Base-by-base conservation (phyloP, 2,113 vertebrate genomes). In the Paralichthys olivaceus region DNA sequence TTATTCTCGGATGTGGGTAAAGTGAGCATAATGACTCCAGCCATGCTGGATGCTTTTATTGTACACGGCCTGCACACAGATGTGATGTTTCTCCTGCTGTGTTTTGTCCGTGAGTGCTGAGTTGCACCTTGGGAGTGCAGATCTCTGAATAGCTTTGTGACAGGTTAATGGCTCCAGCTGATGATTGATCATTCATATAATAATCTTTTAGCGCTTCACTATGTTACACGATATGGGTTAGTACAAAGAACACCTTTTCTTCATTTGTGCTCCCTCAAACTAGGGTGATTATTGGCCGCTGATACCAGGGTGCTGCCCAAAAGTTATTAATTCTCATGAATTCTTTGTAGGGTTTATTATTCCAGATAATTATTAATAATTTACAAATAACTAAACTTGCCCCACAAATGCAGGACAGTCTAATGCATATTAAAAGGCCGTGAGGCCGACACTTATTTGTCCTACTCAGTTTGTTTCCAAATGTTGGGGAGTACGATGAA, bases 141-240 rank as follows among this genome's bases (percentile, higher is more conserved):
- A 4, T 47, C 20, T n/a, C 32, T 45, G 15, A 67, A 34, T 8
- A 2, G 26, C 40, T 29, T 20, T 47, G 26, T 47, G 34, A 67
- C 40, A 17, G 62, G 25, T 22, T 72, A 54, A 72, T 61, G 26
- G 34, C 55, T 55, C 4, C 13, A 34, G 25, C 8, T 67, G 55
- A 79, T 60, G 55, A 60, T 19, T 57, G 40, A 77, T 70, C 58
- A 69, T 56, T 66, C 66, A 13, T 37, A 26, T 26, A 34, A 70
- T 45, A 54, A 53, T n/a, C 59, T 43, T 43, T 45, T 29, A 59
- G 23, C 9, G 54, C 32, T 54, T 72, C 29, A 5, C 20, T 9
- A 23, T 54, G 20, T 28, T 58, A 5, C 14, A 23, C n/a, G 19
- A 32, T 45, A n/a, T 29, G 22, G 28, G 49, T 15, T 4, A 25